phyloP scores from a whole-genome alignment of 2,888 invertebrate genomes.

The Agrochola lota region DNA sequence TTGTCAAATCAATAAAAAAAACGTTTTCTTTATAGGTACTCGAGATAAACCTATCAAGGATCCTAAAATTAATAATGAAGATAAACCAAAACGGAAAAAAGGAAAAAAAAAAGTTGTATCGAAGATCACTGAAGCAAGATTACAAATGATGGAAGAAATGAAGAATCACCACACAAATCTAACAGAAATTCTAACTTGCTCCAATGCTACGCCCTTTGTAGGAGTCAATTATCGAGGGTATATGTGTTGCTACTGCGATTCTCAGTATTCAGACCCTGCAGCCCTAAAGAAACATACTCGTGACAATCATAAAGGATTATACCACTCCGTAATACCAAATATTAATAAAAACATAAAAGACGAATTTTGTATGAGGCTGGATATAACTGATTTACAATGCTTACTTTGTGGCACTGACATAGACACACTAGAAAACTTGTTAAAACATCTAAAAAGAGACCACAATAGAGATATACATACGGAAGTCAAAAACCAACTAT shows the following conservation, averaged over 20 bases:
- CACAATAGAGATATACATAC: conserved; percentile 70
- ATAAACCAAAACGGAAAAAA: background rate
- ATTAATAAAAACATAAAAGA: conserved; percentile 48
- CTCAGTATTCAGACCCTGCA: conserved; percentile 63
- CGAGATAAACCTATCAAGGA: background rate
- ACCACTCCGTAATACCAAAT: conserved; percentile 53
- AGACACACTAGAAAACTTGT: conserved; percentile 38
- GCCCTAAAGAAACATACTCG: conserved; percentile 71
- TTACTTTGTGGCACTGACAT: conserved; percentile 27
- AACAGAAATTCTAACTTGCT: conserved; percentile 31
- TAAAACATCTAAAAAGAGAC: conserved; percentile 40
- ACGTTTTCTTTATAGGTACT: conserved; percentile 52
- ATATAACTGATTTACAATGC: conserved; percentile 37
- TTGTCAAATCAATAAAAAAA: background rate
- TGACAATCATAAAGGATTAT: conserved; percentile 55
- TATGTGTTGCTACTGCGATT: conserved; percentile 70
- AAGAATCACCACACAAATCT: conserved; percentile 40
- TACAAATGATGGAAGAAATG: background rate
- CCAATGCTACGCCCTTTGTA: conserved; percentile 74
- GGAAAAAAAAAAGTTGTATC: background rate
- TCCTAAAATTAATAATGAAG: background rate
- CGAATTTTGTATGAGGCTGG: conserved; percentile 13
- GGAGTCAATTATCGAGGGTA: conserved; percentile 68
- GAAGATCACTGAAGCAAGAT: background rate
- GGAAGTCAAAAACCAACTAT: conserved; percentile 73